Evolutionary conservation across 2,888 invertebrate species (phyloP).

Genomic region (Hydrotaea cyrtoneurina): DNA sequence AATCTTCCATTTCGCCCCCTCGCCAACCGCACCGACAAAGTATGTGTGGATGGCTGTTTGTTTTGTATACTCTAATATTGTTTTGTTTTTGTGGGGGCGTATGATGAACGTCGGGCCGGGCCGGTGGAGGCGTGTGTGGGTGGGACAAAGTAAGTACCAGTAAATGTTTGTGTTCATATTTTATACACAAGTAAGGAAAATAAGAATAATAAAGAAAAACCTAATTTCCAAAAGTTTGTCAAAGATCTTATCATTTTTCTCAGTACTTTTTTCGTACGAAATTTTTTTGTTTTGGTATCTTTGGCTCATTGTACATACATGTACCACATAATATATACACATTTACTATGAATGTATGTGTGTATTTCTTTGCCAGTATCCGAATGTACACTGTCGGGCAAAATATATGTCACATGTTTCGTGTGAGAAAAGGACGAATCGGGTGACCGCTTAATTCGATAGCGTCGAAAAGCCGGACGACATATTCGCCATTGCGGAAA

Average conservation of each 20-base stretch:
- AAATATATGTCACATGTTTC: background rate
- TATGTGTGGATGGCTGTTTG: background rate
- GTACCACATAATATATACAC: too few species aligned
- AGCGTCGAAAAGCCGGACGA: too few species aligned
- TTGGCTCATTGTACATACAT: background rate
- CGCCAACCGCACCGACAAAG: background rate
- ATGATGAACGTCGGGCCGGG: too few species aligned
- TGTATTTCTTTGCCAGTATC: background rate
- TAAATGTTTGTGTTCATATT: conserved; percentile 48
- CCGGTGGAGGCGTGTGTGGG: background rate
- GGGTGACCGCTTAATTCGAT: too few species aligned
- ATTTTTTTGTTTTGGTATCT: conserved; percentile 26
- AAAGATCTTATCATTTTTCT: conserved; percentile 35
- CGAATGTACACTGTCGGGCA: background rate
- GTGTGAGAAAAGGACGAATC: too few species aligned
- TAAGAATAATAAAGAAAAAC: conserved; percentile 37
- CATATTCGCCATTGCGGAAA: too few species aligned
- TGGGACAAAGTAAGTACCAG: conserved; percentile 8
- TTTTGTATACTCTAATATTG: background rate
- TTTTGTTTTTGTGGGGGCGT: background rate
- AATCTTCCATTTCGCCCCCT: background rate
- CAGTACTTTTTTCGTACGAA: background rate
- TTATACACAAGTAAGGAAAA: conserved; percentile 9
- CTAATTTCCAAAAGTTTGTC: conserved; percentile 50
- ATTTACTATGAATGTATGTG: too few species aligned